Conservation (phyloP, 2,113 vertebrate genomes). For the Nestor notabilis region DNA sequence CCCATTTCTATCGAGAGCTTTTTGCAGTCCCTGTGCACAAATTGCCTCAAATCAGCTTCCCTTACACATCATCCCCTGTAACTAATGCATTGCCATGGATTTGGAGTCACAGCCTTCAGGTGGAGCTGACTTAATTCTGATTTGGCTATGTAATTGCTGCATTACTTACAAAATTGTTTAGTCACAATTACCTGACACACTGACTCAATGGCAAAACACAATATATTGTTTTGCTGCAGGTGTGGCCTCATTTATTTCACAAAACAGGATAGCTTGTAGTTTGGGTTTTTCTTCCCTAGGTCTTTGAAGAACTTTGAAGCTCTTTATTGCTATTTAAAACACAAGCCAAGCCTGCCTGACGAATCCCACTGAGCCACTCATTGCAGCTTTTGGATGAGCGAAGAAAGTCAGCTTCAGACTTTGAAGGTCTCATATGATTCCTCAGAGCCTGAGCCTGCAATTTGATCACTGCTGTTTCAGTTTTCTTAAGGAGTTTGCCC, state of each 20-base stretch:
- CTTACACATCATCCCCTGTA: not conserved
- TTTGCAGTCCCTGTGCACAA: not conserved
- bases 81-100: not conserved
- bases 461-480: not conserved
- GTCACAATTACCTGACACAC: not conserved
- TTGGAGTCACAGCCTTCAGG: not conserved
- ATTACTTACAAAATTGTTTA: not conserved
- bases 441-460: not conserved
- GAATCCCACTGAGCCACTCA: not conserved
- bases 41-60: not conserved
- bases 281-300: not conserved
- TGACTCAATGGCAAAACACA: not conserved
- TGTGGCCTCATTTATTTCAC: not conserved
- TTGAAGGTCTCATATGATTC: not conserved
- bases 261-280: not conserved
- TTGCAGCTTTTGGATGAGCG: not conserved
- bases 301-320: not conserved
- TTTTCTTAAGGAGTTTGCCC: not conserved
- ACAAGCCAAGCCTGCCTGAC: accelerated
- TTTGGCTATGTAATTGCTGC: not conserved
- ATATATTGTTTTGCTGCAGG: not conserved
- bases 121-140: not conserved
- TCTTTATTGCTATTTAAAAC: not conserved
- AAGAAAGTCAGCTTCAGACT: not conserved
- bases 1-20: not conserved